Percentiles rank a stretch among this genome's conserved stretches.
Evolutionary conservation across 2,888 invertebrate species (phyloP).

Genomic region (Hypsopygia costalis): DNA sequence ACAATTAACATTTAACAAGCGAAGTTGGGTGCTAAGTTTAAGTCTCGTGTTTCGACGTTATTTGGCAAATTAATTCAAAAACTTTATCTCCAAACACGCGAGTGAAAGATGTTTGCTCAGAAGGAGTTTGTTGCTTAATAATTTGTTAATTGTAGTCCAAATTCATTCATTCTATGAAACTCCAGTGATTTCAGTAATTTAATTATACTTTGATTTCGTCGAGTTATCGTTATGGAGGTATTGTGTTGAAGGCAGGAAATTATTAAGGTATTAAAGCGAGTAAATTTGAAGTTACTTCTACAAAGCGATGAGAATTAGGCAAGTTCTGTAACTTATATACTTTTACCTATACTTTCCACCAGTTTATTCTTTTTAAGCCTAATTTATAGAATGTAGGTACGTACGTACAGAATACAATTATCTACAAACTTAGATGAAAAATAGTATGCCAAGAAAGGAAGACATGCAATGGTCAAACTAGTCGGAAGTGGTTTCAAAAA

Average conservation of each 20-base stretch:
- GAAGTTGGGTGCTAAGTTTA: conserved; percentile 63
- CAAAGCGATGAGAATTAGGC: too few species aligned
- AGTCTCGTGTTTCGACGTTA: conserved; percentile 72
- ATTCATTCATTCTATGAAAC: conserved; percentile 25
- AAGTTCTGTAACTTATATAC: too few species aligned
- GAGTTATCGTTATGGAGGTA: neutral
- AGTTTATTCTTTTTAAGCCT: too few species aligned
- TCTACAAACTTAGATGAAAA: too few species aligned
- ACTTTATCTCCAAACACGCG: conserved; percentile 66
- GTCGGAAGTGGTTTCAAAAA: too few species aligned
- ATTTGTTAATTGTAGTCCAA: conserved; percentile 36
- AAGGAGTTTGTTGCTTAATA: conserved; percentile 53
- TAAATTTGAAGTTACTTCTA: too few species aligned
- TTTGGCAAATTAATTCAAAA: conserved; percentile 74
- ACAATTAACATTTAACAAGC: conserved; percentile 74
- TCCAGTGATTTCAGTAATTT: conserved; percentile 21
- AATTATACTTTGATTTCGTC: conserved; percentile 11
- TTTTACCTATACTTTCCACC: too few species aligned
- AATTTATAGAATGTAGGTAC: too few species aligned
- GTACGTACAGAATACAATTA: too few species aligned
- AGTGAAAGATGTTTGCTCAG: conserved; percentile 64
- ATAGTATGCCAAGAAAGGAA: too few species aligned
- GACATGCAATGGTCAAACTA: too few species aligned
- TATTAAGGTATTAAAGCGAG: neutral
- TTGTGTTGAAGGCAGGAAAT: neutral